Conservation (phyloP, 1,140 invertebrate species). For the Daktulosphaira vitifoliae region DNA sequence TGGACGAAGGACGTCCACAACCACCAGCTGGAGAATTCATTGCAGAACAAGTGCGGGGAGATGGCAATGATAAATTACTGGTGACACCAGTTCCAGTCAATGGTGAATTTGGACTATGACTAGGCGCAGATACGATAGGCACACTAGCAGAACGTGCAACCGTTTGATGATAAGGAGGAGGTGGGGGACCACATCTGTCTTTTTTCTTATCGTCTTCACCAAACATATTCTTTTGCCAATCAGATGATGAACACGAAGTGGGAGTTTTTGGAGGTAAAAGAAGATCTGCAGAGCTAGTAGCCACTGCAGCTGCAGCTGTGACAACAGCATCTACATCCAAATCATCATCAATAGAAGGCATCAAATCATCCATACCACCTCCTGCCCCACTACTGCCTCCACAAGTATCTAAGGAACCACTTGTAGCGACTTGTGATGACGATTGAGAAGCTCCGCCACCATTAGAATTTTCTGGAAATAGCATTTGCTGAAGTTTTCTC, state of each 20-base stretch:
- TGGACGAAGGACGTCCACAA: conserved; percentile 52
- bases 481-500: conserved; percentile 83
- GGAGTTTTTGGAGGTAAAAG: conserved; percentile 23
- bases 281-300: neutral
- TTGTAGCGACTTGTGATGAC: conserved; percentile 42
- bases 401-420: conserved; percentile 42
- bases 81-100: conserved; percentile 48
- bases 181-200: conserved; percentile 56
- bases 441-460: conserved; percentile 41
- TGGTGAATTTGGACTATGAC: conserved; percentile 60
- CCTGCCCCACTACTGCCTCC: conserved; percentile 43
- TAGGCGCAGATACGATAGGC: conserved; percentile 61
- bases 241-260: conserved; percentile 34
- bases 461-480: conserved; percentile 53
- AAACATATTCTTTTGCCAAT: conserved; percentile 54
- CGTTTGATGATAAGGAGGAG: conserved; percentile 74
- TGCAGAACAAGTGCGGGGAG: conserved; percentile 57
- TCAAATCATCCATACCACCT: conserved; percentile 45
- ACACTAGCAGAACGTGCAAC: conserved; percentile 69
- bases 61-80: conserved; percentile 60
- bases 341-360: conserved; percentile 27
- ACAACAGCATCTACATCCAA: conserved; percentile 26
- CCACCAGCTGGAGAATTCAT: conserved; percentile 62
- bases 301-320: conserved; percentile 12
- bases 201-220: conserved; percentile 47